phyloP scores from a whole-genome alignment of 2,888 invertebrate species.

The Oscheius sp. region DNA sequence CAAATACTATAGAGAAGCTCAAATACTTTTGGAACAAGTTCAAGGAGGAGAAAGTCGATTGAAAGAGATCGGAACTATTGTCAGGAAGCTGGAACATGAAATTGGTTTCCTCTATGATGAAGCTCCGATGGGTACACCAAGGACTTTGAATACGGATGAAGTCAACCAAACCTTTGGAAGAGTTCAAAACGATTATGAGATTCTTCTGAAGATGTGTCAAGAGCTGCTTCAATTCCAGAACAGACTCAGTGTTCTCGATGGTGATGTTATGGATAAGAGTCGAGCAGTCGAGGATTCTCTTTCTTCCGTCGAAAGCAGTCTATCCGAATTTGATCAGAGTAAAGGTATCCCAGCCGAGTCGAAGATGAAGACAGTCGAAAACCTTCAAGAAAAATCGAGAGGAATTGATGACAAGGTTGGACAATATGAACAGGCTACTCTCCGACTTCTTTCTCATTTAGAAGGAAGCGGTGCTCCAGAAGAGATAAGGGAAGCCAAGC shows the following conservation, averaged over 20 bases:
- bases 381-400: neutral
- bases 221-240: conserved; percentile 55
- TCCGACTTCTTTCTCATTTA: conserved; percentile 40
- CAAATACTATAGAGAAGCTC: conserved; percentile 36
- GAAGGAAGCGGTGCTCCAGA: conserved; percentile 46
- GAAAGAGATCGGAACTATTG: conserved; percentile 42
- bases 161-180: conserved; percentile 42
- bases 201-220: conserved; percentile 49
- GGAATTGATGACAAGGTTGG: conserved; percentile 43
- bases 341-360: neutral
- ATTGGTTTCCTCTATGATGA: conserved; percentile 48
- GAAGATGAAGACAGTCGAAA: conserved; percentile 13
- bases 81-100: conserved; percentile 46
- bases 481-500: conserved; percentile 40
- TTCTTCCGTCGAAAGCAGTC: conserved; percentile 12
- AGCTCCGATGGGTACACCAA: conserved; percentile 28
- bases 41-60: conserved; percentile 36
- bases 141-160: conserved; percentile 43
- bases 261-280: conserved; percentile 39
- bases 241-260: conserved; percentile 43
- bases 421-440: conserved; percentile 43
- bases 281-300: conserved; percentile 29
- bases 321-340: conserved; percentile 8
- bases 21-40: conserved; percentile 40
- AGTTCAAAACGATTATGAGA: conserved; percentile 51